phyloP scores from a whole-genome alignment of 53 echinoderm and acorn worm genomes.

The Paracentrotus lividus region DNA sequence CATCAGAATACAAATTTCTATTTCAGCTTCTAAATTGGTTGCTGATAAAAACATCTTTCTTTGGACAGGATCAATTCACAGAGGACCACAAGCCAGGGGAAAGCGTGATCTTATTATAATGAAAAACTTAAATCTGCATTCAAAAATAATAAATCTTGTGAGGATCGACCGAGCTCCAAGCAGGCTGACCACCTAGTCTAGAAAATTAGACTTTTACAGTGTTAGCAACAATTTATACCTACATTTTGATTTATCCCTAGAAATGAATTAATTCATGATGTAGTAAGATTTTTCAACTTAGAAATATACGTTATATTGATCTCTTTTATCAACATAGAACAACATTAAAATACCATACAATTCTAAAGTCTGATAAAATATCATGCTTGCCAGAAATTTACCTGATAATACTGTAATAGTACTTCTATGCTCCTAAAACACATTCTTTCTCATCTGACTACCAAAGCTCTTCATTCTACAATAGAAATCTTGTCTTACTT shows the following conservation, averaged over 20 bases:
- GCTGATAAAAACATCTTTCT: conserved; percentile 18
- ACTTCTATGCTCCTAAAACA: neutral
- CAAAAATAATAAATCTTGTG: conserved; percentile 37
- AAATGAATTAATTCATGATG: no score
- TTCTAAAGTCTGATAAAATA: no score
- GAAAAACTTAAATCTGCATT: conserved; percentile 45
- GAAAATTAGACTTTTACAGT: neutral
- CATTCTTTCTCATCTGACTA: no score
- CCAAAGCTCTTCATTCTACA: no score
- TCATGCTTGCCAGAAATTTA: neutral
- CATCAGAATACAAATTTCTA: neutral
- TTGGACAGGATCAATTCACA: conserved; percentile 16
- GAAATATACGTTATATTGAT: no score
- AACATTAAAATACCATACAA: neutral
- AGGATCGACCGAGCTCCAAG: conserved; percentile 22
- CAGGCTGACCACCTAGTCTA: conserved; percentile 23
- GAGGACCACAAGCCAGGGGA: conserved; percentile 25
- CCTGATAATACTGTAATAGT: neutral
- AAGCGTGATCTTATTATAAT: conserved; percentile 36
- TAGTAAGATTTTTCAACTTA: no score
- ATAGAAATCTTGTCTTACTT: no score
- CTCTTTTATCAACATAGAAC: neutral
- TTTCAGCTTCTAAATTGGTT: neutral
- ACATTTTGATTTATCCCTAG: no score
- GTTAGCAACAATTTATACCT: neutral